Percentiles rank a stretch among this genome's conserved stretches.
Conservation (phyloP, 1,140 invertebrate genomes). For the Bursaphelenchus mucronatus region DNA sequence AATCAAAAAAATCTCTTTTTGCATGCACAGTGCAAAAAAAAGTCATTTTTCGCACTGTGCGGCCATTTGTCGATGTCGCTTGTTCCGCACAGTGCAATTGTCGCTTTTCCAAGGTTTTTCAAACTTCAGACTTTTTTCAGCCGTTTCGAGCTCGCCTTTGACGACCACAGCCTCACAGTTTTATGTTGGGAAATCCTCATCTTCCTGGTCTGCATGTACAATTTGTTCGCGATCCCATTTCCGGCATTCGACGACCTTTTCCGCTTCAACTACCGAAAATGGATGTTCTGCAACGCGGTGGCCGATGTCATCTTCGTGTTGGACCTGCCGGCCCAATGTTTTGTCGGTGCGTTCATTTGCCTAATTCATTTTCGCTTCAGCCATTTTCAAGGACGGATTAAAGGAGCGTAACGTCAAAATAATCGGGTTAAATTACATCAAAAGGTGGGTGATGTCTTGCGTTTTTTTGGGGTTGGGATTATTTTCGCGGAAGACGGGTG, state of each 20-base stretch:
- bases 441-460: slow-evolving; percentile 1
- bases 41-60: too few species aligned
- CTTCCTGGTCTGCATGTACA: slow-evolving; percentile 18
- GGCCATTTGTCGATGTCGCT: too few species aligned
- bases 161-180: not conserved
- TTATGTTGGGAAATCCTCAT: slow-evolving; percentile 7
- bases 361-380: slow-evolving; percentile 15
- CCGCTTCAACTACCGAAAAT: slow-evolving; percentile 6
- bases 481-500: not conserved
- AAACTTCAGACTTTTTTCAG: slow-evolving; percentile 19
- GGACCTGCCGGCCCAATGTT: slow-evolving; percentile 22
- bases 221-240: slow-evolving; percentile 20
- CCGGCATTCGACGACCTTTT: slow-evolving; percentile 18
- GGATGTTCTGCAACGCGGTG: slow-evolving; percentile 15
- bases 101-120: slow-evolving; percentile 12
- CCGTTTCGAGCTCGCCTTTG: slow-evolving; percentile 14
- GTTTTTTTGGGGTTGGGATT: not conserved
- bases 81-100: too few species aligned
- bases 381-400: slow-evolving; percentile 16
- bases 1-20: too few species aligned
- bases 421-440: slow-evolving; percentile 21
- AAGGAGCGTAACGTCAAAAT: slow-evolving; percentile 17
- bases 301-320: slow-evolving; percentile 10
- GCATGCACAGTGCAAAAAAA: not conserved
- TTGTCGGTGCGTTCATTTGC: slow-evolving; percentile 21